Base-by-base conservation (phyloP, 2,797 vertebrate species). In the Onychomys leucogaster region DNA sequence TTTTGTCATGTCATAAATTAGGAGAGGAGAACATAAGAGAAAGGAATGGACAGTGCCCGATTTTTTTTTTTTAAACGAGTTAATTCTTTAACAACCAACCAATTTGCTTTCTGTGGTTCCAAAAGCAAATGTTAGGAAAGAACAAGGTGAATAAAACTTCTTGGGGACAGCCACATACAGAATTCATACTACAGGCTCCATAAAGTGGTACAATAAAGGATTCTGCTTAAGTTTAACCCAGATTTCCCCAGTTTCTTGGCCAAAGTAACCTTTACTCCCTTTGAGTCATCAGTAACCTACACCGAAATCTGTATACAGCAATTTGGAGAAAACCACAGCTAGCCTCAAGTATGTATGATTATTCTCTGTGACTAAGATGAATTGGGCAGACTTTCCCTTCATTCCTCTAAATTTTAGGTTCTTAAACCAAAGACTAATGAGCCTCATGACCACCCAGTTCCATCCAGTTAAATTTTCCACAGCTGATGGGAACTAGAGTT, bases 101-200 rank as follows among this genome's bases (percentile, higher is more conserved):
- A 85, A 10, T 52, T 85, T 85, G 61, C 61, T 67, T n/a, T 69
- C 46, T 2, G 37, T 57, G n/a, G 43, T 23, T 96, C 83, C 34
- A 65, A 96, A 97, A 83, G 59, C 21, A 78, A 92, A 90, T 52
- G 57, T 84, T n/a, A 63, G 17, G 52, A 91, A 92, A 77, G 71
- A 43, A 69, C 41, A 61, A 2, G n/a, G 7, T 9, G 1, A 43
- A 65, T 41, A 75, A 55, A 23, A 59, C 25, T 10, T 1, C 23
- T 69, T 14, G 17, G 71, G 85, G 57, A 77, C 2, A 49, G 63
- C 77, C 75, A 71, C n/a, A 52, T 55, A 55, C 9, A 11, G 29
- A 46, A 65, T 34, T 37, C 2, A 76, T 17, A 34, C 41, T 82
- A 81, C 29, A 76, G 49, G 49, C 9, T 86, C 73, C 49, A 61